Percentiles rank a stretch among this genome's conserved stretches.
Conservation (phyloP, 1,140 invertebrate species). For the Ostrea edulis region DNA sequence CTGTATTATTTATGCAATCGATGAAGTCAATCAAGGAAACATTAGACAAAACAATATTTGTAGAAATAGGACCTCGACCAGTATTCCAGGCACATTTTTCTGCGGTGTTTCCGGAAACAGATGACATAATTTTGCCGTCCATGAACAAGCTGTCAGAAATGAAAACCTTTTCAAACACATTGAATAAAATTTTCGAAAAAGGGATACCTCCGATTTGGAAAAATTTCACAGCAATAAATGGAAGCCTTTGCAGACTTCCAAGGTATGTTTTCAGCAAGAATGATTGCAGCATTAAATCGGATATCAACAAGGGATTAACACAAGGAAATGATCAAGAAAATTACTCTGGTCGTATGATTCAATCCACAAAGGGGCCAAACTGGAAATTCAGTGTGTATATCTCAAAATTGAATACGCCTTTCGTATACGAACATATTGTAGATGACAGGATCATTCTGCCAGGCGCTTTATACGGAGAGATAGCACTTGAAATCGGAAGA, state of each 20-base stretch:
- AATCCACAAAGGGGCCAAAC: neutral
- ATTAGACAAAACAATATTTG: constrained; percentile 44
- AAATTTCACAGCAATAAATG: constrained; percentile 16
- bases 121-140: constrained; percentile 56
- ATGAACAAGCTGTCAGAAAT: constrained; percentile 60
- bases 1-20: constrained; percentile 56
- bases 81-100: constrained; percentile 57
- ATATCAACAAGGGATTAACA: neutral
- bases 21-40: constrained; percentile 13
- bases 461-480: constrained; percentile 49
- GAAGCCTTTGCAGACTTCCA: neutral
- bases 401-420: constrained; percentile 20
- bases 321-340: neutral
- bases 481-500: constrained; percentile 50
- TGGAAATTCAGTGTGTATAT: neutral
- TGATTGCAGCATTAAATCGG: neutral
- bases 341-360: neutral
- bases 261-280: neutral
- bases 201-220: constrained; percentile 48
- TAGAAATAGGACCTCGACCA: constrained; percentile 69
- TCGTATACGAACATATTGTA: constrained; percentile 53
- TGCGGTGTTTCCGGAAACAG: constrained; percentile 54
- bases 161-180: neutral
- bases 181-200: constrained; percentile 42
- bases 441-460: constrained; percentile 40